Conservation (phyloP, 2,113 vertebrate species). For the Poicephalus meyeri region DNA sequence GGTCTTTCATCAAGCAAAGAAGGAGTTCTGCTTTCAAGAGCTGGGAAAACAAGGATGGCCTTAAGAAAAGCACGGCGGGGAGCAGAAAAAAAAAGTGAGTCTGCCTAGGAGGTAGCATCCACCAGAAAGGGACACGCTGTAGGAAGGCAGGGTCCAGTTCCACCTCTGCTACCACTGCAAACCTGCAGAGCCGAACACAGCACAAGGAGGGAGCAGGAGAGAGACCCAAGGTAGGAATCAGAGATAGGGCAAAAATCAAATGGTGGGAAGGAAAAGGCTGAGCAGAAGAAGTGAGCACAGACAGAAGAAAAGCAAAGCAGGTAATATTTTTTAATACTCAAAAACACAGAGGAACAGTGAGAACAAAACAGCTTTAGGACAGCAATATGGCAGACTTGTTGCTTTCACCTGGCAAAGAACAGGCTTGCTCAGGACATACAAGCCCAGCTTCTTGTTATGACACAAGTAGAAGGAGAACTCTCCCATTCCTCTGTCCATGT, state of each 20-base stretch:
- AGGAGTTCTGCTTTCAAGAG: background rate
- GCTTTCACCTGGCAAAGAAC: background rate
- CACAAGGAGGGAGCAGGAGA: background rate
- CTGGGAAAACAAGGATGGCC: background rate
- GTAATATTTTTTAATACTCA: background rate
- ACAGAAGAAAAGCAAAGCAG: background rate
- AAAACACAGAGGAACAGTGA: background rate
- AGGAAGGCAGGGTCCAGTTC: background rate
- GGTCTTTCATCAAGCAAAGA: background rate
- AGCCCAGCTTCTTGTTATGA: background rate
- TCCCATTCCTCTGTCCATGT: rapidly evolving
- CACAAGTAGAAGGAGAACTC: rapidly evolving
- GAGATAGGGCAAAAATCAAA: background rate
- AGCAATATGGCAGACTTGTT: background rate
- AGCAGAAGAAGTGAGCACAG: background rate
- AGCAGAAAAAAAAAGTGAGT: background rate
- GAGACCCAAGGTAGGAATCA: rapidly evolving
- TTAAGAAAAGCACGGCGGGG: background rate
- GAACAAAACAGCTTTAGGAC: background rate
- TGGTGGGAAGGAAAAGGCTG: background rate
- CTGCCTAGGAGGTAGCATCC: background rate
- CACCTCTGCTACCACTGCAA: background rate
- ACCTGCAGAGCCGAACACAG: background rate
- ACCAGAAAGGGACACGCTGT: background rate
- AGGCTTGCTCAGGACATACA: background rate